Conservation (phyloP, 1,140 invertebrate species). For the Meloidogyne hapla region DNA sequence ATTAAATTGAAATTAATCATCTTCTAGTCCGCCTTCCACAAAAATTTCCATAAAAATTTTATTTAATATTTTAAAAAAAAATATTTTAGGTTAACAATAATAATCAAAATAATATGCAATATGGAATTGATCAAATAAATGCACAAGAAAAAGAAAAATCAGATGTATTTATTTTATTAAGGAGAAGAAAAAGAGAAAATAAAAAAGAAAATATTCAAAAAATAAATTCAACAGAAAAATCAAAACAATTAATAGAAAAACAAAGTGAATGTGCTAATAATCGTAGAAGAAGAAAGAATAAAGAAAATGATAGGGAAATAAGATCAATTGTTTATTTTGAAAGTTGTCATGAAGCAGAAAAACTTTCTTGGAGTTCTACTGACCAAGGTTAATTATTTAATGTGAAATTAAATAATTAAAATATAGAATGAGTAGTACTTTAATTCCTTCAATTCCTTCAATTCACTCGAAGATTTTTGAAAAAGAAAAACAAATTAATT, state of each 20-base stretch:
- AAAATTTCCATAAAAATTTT: too few relatives aligned
- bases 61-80: too few relatives aligned
- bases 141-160: not conserved
- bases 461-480: too few relatives aligned
- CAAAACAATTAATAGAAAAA: not conserved
- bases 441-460: too few relatives aligned
- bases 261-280: constrained; percentile 4
- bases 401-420: too few relatives aligned
- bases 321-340: constrained; percentile 28
- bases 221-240: not conserved
- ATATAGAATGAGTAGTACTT: too few relatives aligned
- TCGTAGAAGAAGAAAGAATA: not conserved
- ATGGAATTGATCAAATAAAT: not conserved
- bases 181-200: not conserved
- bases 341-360: constrained; percentile 43
- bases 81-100: not conserved
- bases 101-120: constrained; percentile 4
- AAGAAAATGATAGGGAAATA: not conserved
- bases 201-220: not conserved
- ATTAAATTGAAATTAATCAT: too few relatives aligned
- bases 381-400: constrained; percentile 43
- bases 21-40: too few relatives aligned
- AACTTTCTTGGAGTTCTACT: constrained; percentile 52
- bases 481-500: too few relatives aligned
- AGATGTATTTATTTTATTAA: constrained; percentile 2